Evolutionary conservation across 30 jellyfish, hydroid and myxozoan genomes (phyloP).

Genomic region (Cassiopea xamachana): DNA sequence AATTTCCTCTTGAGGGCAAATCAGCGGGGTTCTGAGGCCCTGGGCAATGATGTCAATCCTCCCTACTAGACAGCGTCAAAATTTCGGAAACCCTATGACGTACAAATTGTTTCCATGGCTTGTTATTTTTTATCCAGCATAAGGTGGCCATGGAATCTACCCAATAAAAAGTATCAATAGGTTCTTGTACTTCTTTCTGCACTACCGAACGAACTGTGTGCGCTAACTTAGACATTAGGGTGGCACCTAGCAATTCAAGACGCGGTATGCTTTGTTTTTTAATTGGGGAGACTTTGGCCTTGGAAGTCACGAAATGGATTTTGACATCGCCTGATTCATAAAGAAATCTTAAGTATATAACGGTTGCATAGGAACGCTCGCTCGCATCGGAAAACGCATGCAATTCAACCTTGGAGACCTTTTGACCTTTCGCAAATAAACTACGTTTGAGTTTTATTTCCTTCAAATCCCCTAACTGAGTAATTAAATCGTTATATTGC

Average conservation of each 20-base stretch:
- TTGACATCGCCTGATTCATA: slow-evolving; percentile 62
- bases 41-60: slow-evolving; percentile 39
- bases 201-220: neutral
- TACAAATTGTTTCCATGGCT: slow-evolving; percentile 17
- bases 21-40: slow-evolving; percentile 69
- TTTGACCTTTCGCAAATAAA: neutral
- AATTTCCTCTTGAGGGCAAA: slow-evolving; percentile 63
- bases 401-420: slow-evolving; percentile 23
- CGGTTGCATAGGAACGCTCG: slow-evolving; percentile 59
- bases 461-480: no score
- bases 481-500: neutral
- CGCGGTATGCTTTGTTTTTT: slow-evolving; percentile 61
- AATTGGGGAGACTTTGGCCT: slow-evolving; percentile 78
- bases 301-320: slow-evolving; percentile 56
- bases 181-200: slow-evolving; percentile 13
- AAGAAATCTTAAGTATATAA: slow-evolving; percentile 56
- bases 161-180: slow-evolving; percentile 26
- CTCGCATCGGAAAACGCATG: slow-evolving; percentile 83
- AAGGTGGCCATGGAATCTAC: slow-evolving; percentile 36
- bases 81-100: slow-evolving; percentile 31
- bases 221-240: slow-evolving; percentile 43
- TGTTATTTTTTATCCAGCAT: slow-evolving; percentile 55
- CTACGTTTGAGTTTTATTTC: no score
- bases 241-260: slow-evolving; percentile 58
- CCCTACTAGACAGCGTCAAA: slow-evolving; percentile 7